Conservation (phyloP, 2,888 invertebrate species). For the Pollenia amentaria region DNA sequence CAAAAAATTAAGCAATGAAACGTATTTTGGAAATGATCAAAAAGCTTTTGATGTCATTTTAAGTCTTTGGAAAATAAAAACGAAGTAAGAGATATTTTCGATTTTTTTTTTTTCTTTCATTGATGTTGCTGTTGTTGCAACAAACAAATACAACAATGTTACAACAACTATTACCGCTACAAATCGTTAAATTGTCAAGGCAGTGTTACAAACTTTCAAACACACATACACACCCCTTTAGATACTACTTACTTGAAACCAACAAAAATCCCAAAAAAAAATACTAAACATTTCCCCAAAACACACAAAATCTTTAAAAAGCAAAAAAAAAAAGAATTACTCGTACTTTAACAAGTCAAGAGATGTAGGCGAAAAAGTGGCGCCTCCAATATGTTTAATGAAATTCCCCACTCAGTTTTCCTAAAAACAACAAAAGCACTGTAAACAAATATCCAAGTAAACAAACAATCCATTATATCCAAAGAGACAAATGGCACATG, state of each 20-base stretch:
- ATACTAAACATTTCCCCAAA: slow-evolving; percentile 40
- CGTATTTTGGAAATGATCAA: slow-evolving; percentile 63
- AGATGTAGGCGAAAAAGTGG: slow-evolving; percentile 73
- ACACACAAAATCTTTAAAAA: slow-evolving; percentile 27
- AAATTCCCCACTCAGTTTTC: slow-evolving; percentile 65
- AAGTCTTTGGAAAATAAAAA: slow-evolving; percentile 32
- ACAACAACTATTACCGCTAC: slow-evolving; percentile 80
- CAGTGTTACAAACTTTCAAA: slow-evolving; percentile 73
- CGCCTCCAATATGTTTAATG: slow-evolving; percentile 70
- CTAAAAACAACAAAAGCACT: slow-evolving; percentile 33
- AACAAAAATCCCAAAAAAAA: not conserved
- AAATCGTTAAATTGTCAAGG: slow-evolving; percentile 83
- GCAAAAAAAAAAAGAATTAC: slow-evolving; percentile 12
- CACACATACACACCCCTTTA: slow-evolving; percentile 26
- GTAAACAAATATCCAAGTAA: slow-evolving; percentile 24
- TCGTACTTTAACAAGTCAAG: slow-evolving; percentile 64
- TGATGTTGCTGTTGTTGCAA: slow-evolving; percentile 15
- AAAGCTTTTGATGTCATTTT: slow-evolving; percentile 64
- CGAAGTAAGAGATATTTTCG: slow-evolving; percentile 70
- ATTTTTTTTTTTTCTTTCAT: slow-evolving; percentile 31
- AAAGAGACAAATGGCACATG: slow-evolving; percentile 62
- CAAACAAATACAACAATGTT: slow-evolving; percentile 60
- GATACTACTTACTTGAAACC: slow-evolving; percentile 1
- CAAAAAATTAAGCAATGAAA: slow-evolving; percentile 57
- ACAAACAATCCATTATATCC: slow-evolving; percentile 61